These are phyloP conservation scores for Rhinoderma darwinii DNA, from an alignment of 2,113 vertebrate genomes.

Conservation along the genomic window DNA sequence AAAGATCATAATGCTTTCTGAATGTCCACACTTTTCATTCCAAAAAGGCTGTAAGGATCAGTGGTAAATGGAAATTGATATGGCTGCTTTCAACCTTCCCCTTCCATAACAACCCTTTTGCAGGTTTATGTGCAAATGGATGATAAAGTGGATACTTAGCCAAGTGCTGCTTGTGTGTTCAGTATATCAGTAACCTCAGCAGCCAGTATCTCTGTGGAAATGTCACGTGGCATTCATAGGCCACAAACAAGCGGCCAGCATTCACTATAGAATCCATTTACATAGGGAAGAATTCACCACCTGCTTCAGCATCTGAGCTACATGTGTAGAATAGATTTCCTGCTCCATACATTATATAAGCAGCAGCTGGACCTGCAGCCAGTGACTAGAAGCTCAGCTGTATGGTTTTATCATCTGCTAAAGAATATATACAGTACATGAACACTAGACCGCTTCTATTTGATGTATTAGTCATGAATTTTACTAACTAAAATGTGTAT, in stretches of 20 bases:
- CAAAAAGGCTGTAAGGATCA: no score
- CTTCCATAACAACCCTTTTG: not conserved
- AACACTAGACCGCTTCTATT: not conserved
- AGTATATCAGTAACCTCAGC: not conserved
- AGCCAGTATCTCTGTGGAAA: not conserved
- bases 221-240: constrained; percentile 1
- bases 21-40: no score
- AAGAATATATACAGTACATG: not conserved
- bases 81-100: not conserved
- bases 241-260: not conserved
- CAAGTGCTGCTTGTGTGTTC: not conserved
- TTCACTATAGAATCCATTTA: constrained; percentile 31
- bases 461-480: not conserved
- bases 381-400: not conserved
- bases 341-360: not conserved
- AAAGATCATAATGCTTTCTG: no score
- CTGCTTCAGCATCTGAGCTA: constrained; percentile 31
- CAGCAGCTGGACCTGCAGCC: constrained; percentile 28
- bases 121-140: not conserved
- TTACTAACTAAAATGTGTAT: not conserved
- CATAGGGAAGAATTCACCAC: constrained; percentile 15
- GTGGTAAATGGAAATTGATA: not conserved
- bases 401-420: not conserved
- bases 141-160: no score
- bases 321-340: constrained; percentile 23